Conservation (phyloP, 2,888 invertebrate species). For the Tetramorium bicarinatum region DNA sequence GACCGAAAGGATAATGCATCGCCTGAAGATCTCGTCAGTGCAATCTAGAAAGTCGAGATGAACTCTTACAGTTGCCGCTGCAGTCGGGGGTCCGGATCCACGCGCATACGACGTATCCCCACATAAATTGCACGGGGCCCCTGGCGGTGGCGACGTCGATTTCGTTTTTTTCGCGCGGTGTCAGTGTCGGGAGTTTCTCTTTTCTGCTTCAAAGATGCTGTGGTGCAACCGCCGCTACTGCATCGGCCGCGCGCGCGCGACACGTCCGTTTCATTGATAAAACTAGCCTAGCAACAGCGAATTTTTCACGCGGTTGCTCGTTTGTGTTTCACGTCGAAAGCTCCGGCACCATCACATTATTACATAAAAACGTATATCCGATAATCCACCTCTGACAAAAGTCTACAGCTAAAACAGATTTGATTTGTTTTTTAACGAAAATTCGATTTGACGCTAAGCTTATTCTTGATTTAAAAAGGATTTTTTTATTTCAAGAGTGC, state of each 20-base stretch:
- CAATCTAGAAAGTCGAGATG: conserved; percentile 39
- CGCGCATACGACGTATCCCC: conserved; percentile 42
- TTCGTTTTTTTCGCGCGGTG: conserved; percentile 56
- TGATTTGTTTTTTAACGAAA: neutral
- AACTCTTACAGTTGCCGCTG: neutral
- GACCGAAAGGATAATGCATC: neutral
- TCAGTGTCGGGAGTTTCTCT: conserved; percentile 26
- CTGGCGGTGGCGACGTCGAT: conserved; percentile 43
- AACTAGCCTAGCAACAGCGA: conserved; percentile 55
- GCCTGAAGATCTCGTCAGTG: conserved; percentile 30
- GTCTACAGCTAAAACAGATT: neutral
- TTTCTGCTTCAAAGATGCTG: conserved; percentile 39
- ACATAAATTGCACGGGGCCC: conserved; percentile 54
- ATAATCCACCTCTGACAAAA: neutral
- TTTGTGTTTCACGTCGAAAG: neutral
- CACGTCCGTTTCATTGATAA: conserved; percentile 49
- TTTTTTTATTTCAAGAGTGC: too few relatives aligned
- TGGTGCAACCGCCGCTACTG: conserved; percentile 24
- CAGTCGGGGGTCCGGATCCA: conserved; percentile 25
- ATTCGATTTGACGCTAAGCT: neutral
- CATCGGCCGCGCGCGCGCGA: conserved; percentile 24
- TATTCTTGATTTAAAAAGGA: neutral
- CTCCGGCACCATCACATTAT: neutral
- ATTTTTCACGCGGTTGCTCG: conserved; percentile 20
- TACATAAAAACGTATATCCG: neutral